Base-by-base conservation (phyloP, 2,888 invertebrate species). In the Ichneumoninae sp. region DNA sequence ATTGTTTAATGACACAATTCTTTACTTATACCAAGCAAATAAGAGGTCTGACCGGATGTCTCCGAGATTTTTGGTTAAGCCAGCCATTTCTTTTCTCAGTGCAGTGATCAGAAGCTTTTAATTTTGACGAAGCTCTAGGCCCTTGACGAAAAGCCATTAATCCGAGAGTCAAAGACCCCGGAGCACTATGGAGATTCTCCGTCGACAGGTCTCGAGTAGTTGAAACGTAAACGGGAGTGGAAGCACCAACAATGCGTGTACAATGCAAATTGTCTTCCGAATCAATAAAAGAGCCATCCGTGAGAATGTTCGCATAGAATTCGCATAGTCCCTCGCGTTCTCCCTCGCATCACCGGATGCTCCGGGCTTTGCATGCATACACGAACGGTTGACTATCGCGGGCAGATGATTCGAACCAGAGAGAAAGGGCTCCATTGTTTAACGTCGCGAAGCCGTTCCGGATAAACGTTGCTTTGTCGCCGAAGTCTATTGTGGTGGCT, bases 251-350 rank as follows among this genome's bases (percentile, higher is more conserved):
- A 71, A 85, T 76, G 52, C 66, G 40, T 74, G 69, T 79, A 52
- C 74, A 63, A 74, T 63, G 74, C 70, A 73, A 81, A 81, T 86
- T 76, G 79, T 83, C 33, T 66, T 63, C 76, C 19, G 68, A 70
- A 65, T 79, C 83, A 85, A 81, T 83, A 83, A 87, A 82, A 82
- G 77, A 75, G 83, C 73, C n/a, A 81, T 76, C 54, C 30, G 40
- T 47, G n/a, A 44, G 52, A 40, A 54, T 69, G 47, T 69, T 22
- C 44, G 52, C 77, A 74, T 81, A 65, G 68, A 77, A 77, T 63
- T 68, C 68, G 26, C 70, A 50, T 13, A 5, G 13, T 60, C 60
- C 16, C 13, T 71, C 57, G 16, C 33, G 26, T 30, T 16, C 13
- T 44, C 74, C 22, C 60, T 16, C 40, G 3, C n/a, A 30, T 36